Evolutionary conservation across 2,797 vertebrate species (phyloP).

Genomic region (Enteromius mattozi): DNA sequence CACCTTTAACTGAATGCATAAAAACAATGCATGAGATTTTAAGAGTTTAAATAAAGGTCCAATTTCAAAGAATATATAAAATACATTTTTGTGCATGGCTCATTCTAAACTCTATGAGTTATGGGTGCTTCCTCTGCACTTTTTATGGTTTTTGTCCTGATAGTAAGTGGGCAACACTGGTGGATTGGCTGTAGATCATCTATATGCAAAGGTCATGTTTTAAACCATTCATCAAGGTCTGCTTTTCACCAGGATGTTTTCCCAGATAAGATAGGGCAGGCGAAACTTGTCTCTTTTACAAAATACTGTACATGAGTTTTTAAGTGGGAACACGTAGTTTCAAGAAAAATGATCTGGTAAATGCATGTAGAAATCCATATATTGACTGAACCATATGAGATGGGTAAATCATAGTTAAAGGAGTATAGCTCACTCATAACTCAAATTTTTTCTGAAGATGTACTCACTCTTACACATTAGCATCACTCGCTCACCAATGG

Average conservation of each 20-base stretch:
- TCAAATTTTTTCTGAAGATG: not conserved
- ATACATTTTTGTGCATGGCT: not conserved
- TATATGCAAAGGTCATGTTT: slow-evolving; percentile 16
- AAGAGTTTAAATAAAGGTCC: not conserved
- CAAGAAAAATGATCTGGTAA: not conserved
- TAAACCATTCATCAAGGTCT: slow-evolving; percentile 52
- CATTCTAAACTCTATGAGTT: not conserved
- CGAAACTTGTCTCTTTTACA: not conserved
- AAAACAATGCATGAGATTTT: not conserved
- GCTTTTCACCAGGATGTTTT: slow-evolving; percentile 52
- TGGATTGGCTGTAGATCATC: not conserved
- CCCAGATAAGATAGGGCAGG: not conserved
- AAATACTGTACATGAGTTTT: too few relatives aligned
- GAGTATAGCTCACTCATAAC: not conserved
- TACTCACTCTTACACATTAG: not conserved
- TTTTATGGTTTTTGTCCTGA: not conserved
- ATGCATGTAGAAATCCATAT: not conserved
- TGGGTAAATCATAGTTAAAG: not conserved
- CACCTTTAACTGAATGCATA: not conserved
- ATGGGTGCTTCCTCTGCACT: slow-evolving; percentile 15
- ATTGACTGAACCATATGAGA: not conserved
- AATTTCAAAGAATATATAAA: not conserved
- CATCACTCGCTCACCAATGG: too few relatives aligned
- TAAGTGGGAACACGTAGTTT: not conserved
- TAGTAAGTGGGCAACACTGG: not conserved